Evolutionary conservation across 2,888 invertebrate species (phyloP), one percentile per base, ranked within the genome.

Genomic region (Falcaria lacertinaria): DNA sequence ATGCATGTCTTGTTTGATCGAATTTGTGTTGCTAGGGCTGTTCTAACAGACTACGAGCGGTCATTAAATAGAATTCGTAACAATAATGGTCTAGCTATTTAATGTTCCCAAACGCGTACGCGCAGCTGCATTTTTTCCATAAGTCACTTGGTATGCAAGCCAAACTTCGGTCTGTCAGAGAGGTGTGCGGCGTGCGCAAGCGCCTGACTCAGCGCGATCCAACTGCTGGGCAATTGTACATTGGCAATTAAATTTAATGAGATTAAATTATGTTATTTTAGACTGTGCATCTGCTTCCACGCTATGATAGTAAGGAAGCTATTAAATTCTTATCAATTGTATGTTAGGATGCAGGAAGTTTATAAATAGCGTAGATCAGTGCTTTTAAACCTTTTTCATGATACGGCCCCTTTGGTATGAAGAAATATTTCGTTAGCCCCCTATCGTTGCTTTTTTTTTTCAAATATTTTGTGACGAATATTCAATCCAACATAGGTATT

Each of bases 251-350:
- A 82, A 76, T 74, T 71, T 75, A 77, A 85, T 81, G 67, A 82
- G 78, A 80, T 85, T 76, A 78, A 79, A 83, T 80, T 74, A 72
- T 75, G 69, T 80, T 83, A 83, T 84, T 84, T 80, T 70, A 75
- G 77, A 69, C 70, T 54, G 58, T 59, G 57, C 74, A 77, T 76
- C 74, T 77, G 79, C 62, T 59, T 52, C 53, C 44, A 51, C 44
- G 45, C 42, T 43, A 48, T 43, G 47, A 44, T 39, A 45, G 44
- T 64, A 60, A 69, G 71, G 70, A 70, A 64, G 64, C 62, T 49
- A 57, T 62, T 66, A 64, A 22, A 6, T 22, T 22, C 58, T 76
- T 80, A 78, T 79, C 74, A 67, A 56, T 56, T 52, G 54, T 59
- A 51, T 62, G 53, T 59, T 56, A 60, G 64, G 57, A 47, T 57